Conservation (phyloP, 1,140 invertebrate genomes). For the Phortica variegata region DNA sequence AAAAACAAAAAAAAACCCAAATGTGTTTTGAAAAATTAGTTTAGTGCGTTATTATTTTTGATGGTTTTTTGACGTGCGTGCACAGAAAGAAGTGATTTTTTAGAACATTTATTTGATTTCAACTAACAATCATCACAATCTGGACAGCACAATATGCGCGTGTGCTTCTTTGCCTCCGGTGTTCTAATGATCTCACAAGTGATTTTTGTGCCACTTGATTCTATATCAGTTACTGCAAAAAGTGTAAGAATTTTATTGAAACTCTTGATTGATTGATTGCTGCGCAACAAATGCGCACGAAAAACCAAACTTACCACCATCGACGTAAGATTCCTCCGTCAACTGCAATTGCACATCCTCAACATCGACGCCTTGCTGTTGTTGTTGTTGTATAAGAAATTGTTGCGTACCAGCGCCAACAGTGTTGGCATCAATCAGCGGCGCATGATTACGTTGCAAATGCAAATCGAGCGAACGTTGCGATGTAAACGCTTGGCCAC, state of each 20-base stretch:
- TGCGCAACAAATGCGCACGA: too few species aligned
- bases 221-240: too few species aligned
- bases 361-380: constrained; percentile 13
- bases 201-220: too few species aligned
- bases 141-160: constrained; percentile 44
- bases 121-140: constrained; percentile 50
- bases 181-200: constrained; percentile 19
- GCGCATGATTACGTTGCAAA: constrained; percentile 40
- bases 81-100: too few species aligned
- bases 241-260: too few species aligned
- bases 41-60: too few species aligned
- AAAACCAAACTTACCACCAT: not conserved
- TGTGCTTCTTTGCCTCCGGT: constrained; percentile 19
- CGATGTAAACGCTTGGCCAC: constrained; percentile 41
- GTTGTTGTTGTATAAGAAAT: not conserved
- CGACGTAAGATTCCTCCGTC: constrained; percentile 3
- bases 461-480: constrained; percentile 44
- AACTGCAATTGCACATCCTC: constrained; percentile 46
- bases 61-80: too few species aligned
- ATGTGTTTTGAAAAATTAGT: too few species aligned
- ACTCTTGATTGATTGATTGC: too few species aligned
- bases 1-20: too few species aligned
- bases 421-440: not conserved
- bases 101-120: not conserved
- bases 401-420: not conserved